Base-by-base conservation (phyloP, 2,797 vertebrate genomes). In the Amniataba percoides region DNA sequence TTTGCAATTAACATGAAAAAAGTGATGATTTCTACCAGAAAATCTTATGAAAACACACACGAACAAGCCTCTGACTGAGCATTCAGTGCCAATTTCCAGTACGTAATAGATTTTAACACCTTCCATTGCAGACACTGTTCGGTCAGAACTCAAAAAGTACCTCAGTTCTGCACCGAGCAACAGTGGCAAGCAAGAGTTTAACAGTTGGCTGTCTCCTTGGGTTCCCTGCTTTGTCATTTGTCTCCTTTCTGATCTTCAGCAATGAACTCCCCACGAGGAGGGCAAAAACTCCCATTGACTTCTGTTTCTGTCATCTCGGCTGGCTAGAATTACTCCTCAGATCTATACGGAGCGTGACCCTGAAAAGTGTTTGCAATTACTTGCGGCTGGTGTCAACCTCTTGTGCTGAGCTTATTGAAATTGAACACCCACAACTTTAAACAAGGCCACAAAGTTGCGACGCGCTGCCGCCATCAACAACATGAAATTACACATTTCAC, bases 341-440 rank as follows among this genome's bases (percentile, higher is more conserved):
- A 92, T 91, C 89, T 69, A 81, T 84, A 81, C 31, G 0, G 78
- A 86, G 81, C 76, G 2, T 77, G 92, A 92, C 91, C 93, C 90
- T 87, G 82, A 90, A 80, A 92, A 91, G 68, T 88, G 92, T 90
- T 92, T 91, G 90, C 87, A 87, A 79, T 93, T 88, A 88, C 80
- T 71, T 43, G 69, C 85, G 59, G 78, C 88, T 76, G 80, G 71
- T 85, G 78, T 88, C 85, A 70, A 81, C 76, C 74, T 74, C 82
- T 75, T 60, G 69, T 76, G 88, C 91, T 79, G 86, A 87, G 85
- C 75, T 66, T 71, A 82, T 84, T 84, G 81, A 90, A 94, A 94
- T 73, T 53, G 61, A 89, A 87, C 78, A 89, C 77, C 80, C 62
- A 58, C 19, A 85, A 87, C 82, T 84, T 87, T 76, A 84, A 79